These are phyloP conservation scores for Pomacea maculata DNA, from an alignment of 1,140 invertebrate species.

Conservation along the genomic window DNA sequence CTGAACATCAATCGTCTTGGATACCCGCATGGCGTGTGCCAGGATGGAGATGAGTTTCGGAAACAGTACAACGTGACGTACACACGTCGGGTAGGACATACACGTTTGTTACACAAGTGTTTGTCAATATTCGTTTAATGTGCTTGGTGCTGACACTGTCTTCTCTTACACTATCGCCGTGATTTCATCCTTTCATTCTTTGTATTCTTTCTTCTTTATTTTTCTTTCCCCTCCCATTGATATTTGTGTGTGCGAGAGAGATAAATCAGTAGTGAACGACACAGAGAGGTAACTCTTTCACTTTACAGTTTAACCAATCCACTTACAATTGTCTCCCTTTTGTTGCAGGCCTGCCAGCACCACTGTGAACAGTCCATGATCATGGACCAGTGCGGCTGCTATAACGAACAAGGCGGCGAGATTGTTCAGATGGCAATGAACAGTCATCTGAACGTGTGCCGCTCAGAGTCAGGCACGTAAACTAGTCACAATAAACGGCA, in stretches of 20 bases:
- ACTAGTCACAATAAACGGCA: too few species aligned
- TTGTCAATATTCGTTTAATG: too few species aligned
- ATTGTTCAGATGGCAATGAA: background rate
- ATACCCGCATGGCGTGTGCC: conserved; percentile 10
- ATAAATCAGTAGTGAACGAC: background rate
- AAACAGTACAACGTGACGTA: conserved; percentile 5
- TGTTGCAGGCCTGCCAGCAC: conserved; percentile 19
- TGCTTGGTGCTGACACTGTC: too few species aligned
- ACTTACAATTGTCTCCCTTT: background rate
- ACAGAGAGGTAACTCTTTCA: background rate
- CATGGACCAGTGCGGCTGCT: conserved; percentile 11
- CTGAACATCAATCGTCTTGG: conserved; percentile 21
- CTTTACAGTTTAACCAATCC: background rate
- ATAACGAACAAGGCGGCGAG: conserved; percentile 8
- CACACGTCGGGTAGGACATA: conserved; percentile 9
- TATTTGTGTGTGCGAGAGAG: background rate
- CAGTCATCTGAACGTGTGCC: background rate
- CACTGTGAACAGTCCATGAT: conserved; percentile 17
- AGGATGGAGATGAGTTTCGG: conserved; percentile 4
- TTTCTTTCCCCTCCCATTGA: background rate
- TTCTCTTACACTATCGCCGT: too few species aligned
- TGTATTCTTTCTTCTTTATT: background rate
- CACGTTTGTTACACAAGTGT: background rate
- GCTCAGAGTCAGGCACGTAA: background rate
- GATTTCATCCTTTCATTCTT: too few species aligned